Conservation (phyloP, 1,140 invertebrate genomes). For the Chironomus striatipennis region DNA sequence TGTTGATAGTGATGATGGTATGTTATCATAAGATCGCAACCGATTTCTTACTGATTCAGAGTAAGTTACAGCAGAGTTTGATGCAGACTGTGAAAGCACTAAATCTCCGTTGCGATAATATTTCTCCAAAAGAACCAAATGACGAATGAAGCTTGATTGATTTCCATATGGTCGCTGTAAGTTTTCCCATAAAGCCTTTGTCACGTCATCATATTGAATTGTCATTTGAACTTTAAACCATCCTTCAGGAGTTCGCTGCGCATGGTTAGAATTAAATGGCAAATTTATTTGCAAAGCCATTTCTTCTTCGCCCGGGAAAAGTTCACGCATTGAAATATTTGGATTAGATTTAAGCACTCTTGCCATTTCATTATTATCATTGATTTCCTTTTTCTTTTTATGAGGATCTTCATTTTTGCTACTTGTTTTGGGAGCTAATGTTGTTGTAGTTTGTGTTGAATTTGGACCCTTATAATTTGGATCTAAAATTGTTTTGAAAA, state of each 20-base stretch:
- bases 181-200: conserved; percentile 68
- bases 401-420: conserved; percentile 29
- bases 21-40: conserved; percentile 61
- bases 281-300: conserved; percentile 60
- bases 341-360: conserved; percentile 58
- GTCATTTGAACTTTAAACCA: conserved; percentile 71
- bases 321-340: conserved; percentile 66
- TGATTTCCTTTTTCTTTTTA: conserved; percentile 32
- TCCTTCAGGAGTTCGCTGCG: conserved; percentile 54
- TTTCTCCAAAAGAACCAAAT: conserved; percentile 71
- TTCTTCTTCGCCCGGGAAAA: conserved; percentile 71
- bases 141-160: conserved; percentile 70
- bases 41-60: conserved; percentile 70
- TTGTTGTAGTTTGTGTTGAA: conserved; percentile 31
- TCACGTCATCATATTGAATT: conserved; percentile 73
- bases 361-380: conserved; percentile 38
- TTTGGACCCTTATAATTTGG: conserved; percentile 27
- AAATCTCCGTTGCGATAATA: conserved; percentile 70
- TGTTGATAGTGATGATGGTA: conserved; percentile 37
- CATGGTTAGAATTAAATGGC: conserved; percentile 34
- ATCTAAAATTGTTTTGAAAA: conserved; percentile 24
- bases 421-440: conserved; percentile 30
- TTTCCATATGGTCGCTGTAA: conserved; percentile 76
- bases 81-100: conserved; percentile 59
- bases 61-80: conserved; percentile 63